Evolutionary conservation across 2,113 vertebrate genomes (phyloP).

Genomic region (Colistium nudipinnis): DNA sequence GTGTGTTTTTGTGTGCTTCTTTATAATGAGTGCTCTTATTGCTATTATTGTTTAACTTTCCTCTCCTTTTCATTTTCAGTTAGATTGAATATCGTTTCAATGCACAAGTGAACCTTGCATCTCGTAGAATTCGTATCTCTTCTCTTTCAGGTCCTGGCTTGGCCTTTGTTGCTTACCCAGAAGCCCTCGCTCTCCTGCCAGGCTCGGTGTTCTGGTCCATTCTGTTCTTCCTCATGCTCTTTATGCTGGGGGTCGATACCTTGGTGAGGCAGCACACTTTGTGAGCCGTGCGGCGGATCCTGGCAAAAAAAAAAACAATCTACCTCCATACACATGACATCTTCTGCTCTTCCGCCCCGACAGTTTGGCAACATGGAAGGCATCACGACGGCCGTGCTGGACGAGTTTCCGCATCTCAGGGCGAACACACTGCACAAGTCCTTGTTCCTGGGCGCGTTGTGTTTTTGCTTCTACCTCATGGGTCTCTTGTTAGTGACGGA

Average conservation of each 20-base stretch:
- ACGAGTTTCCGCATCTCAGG: constrained; percentile 83
- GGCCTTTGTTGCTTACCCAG: constrained; percentile 88
- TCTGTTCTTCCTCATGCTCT: constrained; percentile 87
- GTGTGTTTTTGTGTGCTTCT: neutral
- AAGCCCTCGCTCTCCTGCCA: constrained; percentile 85
- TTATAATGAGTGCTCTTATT: neutral
- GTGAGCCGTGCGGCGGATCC: neutral
- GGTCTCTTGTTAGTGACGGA: constrained; percentile 83
- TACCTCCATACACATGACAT: neutral
- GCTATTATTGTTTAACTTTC: neutral
- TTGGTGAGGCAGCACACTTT: constrained; percentile 72
- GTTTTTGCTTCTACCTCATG: constrained; percentile 83
- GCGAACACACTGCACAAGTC: constrained; percentile 76
- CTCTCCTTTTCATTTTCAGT: neutral
- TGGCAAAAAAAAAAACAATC: constrained; percentile 4
- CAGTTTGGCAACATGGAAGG: constrained; percentile 90
- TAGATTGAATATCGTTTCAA: neutral
- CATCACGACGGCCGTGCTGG: constrained; percentile 84
- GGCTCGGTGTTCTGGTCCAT: constrained; percentile 86
- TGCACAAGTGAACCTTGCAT: neutral
- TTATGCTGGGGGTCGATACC: constrained; percentile 85
- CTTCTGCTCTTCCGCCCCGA: constrained; percentile 11
- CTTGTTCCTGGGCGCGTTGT: constrained; percentile 81
- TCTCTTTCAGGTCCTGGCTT: constrained; percentile 81
- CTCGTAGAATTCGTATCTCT: neutral